Percentiles rank a stretch among this genome's conserved stretches.
Evolutionary conservation across 2,113 vertebrate genomes (phyloP).

Genomic region (Vanacampus margaritifer): DNA sequence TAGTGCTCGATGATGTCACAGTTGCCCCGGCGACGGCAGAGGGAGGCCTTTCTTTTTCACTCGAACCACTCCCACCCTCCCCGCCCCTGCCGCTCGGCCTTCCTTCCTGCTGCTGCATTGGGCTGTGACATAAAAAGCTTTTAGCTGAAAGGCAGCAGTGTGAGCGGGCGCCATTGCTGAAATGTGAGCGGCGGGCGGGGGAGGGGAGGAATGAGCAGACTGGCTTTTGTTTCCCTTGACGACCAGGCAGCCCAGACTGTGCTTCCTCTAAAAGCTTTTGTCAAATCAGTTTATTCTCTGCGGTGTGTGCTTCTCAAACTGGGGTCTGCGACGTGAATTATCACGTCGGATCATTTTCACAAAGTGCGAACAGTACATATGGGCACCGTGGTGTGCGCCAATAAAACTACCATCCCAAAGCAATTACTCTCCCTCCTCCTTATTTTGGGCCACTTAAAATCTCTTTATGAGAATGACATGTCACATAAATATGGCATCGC

Average conservation of each 20-base stretch:
- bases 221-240: conserved; percentile 62
- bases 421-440: background rate
- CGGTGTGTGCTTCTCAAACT: background rate
- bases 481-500: background rate
- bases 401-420: too few species aligned
- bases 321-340: background rate
- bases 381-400: background rate
- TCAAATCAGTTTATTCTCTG: background rate
- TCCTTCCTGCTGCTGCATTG: conserved; percentile 55
- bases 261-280: conserved; percentile 78
- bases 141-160: conserved; percentile 97
- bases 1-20: conserved; percentile 95
- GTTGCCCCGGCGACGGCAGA: conserved; percentile 91
- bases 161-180: conserved; percentile 83
- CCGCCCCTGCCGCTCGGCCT: conserved; percentile 34
- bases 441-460: background rate
- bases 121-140: conserved; percentile 90
- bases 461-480: background rate
- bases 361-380: background rate
- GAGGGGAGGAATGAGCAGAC: conserved; percentile 17
- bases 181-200: conserved; percentile 75
- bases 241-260: conserved; percentile 58
- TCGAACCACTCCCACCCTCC: conserved; percentile 55
- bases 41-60: conserved; percentile 74
- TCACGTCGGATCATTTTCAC: background rate